phyloP scores from a whole-genome alignment of 35 echinoderm and acorn worm species.

The Patiria miniata region DNA sequence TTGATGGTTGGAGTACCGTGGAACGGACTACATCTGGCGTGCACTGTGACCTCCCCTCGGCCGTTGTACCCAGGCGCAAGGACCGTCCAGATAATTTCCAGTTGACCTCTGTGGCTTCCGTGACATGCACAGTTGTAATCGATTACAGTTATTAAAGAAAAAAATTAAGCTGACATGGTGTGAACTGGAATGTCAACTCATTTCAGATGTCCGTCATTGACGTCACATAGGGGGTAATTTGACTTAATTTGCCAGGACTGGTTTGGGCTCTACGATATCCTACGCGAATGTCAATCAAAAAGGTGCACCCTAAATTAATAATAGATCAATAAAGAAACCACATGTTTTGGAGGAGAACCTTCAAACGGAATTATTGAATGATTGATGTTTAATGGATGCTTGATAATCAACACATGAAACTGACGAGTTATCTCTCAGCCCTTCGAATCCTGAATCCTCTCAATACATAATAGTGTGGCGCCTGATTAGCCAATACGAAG shows the following conservation, averaged over 20 bases:
- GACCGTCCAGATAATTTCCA: not conserved
- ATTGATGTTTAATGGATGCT: no score
- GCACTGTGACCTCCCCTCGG: conserved; percentile 12
- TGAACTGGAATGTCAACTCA: not conserved
- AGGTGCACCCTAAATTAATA: no score
- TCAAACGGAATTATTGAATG: no score
- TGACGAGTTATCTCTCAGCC: no score
- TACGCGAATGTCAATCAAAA: no score
- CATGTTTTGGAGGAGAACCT: no score
- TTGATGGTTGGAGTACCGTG: not conserved
- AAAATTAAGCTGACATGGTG: not conserved
- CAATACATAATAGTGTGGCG: no score
- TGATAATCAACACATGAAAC: no score
- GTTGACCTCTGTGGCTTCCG: not conserved
- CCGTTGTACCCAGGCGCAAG: not conserved
- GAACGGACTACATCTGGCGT: conserved; percentile 5
- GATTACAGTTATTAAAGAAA: conserved; percentile 15
- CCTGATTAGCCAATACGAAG: no score
- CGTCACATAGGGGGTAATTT: conserved; percentile 10
- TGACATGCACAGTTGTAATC: not conserved
- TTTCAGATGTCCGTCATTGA: not conserved
- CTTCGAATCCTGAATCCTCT: no score
- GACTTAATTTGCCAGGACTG: not conserved
- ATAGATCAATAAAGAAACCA: no score
- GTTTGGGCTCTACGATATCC: no score